A percentile compares a stretch with the other conserved stretches of the same genome.
Conservation (phyloP, 2,888 invertebrate species). For the Eilema griseolum region DNA sequence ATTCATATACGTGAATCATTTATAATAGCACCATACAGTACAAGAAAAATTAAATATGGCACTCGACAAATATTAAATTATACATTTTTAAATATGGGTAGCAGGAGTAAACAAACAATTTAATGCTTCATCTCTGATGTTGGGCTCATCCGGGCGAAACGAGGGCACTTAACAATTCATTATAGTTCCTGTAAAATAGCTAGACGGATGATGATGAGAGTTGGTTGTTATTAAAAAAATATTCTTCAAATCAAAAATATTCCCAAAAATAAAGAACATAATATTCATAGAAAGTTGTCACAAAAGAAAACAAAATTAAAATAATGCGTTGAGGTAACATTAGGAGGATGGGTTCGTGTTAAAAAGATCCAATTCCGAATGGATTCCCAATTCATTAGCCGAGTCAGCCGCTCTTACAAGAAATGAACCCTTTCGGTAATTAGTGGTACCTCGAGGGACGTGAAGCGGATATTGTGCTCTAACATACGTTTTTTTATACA, state of each 20-base stretch:
- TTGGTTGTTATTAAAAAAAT: neutral
- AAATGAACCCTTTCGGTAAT: no score
- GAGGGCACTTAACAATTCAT: constrained; percentile 54
- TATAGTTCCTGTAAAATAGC: no score
- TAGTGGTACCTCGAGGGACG: no score
- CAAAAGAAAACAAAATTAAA: constrained; percentile 50
- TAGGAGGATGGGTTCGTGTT: no score
- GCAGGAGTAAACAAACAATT: constrained; percentile 57
- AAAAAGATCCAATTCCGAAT: no score
- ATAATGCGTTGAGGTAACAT: constrained; percentile 52
- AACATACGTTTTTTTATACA: no score
- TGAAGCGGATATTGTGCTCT: no score
- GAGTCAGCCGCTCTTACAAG: no score
- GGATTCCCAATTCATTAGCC: no score
- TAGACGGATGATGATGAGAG: no score
- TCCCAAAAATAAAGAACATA: neutral
- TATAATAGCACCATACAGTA: constrained; percentile 69
- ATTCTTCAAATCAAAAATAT: neutral
- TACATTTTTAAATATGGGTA: constrained; percentile 62
- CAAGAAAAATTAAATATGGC: constrained; percentile 67
- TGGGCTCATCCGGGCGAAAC: constrained; percentile 38
- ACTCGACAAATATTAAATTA: constrained; percentile 67
- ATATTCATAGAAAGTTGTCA: constrained; percentile 30
- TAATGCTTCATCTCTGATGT: constrained; percentile 50
- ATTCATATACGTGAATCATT: constrained; percentile 84